These are phyloP conservation scores for Teleogryllus occipitalis DNA, from an alignment of 1,140 invertebrate species.

Conservation along the genomic window DNA sequence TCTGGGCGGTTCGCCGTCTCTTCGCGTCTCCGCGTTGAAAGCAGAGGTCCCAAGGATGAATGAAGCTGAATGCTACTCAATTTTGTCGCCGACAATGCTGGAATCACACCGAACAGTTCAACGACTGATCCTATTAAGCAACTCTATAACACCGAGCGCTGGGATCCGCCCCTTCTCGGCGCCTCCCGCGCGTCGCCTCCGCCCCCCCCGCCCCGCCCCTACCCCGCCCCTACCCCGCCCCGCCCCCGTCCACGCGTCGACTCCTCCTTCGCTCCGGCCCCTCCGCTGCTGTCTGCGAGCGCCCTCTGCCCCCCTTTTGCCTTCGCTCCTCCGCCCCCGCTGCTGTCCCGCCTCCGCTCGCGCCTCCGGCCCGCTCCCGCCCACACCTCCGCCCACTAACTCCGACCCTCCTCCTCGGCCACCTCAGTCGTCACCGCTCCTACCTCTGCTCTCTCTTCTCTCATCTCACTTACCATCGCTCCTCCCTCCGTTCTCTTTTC, in stretches of 20 bases:
- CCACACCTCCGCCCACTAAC: no score
- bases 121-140: slow-evolving; percentile 28
- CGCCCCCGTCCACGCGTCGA: background rate
- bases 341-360: no score
- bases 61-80: slow-evolving; percentile 25
- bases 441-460: background rate
- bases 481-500: background rate
- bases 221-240: background rate
- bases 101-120: slow-evolving; percentile 28
- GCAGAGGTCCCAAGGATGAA: slow-evolving; percentile 21
- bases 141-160: slow-evolving; percentile 19
- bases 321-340: no score
- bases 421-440: no score
- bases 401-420: no score
- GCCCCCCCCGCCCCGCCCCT: no score
- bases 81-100: slow-evolving; percentile 25
- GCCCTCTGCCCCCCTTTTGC: background rate
- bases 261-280: background rate
- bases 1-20: background rate
- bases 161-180: background rate
- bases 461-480: background rate
- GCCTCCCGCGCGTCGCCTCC: background rate
- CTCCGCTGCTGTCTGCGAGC: background rate
- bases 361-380: background rate
- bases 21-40: background rate